phyloP scores from a whole-genome alignment of 2,797 vertebrate genomes.

The Malacoraja senta region DNA sequence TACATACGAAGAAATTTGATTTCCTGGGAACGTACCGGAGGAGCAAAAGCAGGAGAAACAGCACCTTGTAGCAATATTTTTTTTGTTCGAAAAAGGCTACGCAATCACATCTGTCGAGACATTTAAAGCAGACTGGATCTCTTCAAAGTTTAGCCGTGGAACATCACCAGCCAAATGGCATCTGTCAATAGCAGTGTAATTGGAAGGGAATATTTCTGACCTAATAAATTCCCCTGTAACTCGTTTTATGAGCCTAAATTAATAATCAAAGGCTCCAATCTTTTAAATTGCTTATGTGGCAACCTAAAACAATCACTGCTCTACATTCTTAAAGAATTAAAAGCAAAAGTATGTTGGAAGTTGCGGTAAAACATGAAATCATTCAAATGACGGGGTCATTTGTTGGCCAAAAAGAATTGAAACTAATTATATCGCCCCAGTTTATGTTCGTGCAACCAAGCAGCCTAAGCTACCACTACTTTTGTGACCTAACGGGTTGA shows the following conservation, averaged over 20 bases:
- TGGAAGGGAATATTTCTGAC: conserved; percentile 7
- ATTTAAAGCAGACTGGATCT: background rate
- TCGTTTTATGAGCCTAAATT: background rate
- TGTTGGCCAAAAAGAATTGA: no score
- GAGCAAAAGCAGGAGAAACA: background rate
- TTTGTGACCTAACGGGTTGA: background rate
- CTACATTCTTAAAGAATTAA: background rate
- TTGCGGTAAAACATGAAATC: background rate
- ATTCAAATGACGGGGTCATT: background rate
- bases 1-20: conserved; percentile 1
- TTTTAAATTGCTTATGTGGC: background rate
- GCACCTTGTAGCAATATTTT: background rate
- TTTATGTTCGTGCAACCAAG: no score
- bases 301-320: background rate
- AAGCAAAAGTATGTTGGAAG: background rate
- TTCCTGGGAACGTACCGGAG: background rate
- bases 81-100: background rate
- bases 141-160: background rate
- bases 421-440: no score
- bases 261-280: background rate
- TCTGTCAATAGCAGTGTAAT: background rate
- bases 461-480: no score
- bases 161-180: background rate
- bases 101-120: background rate
- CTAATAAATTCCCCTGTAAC: background rate